Conservation (phyloP, 2,113 vertebrate species). For the Epinephelus moara region DNA sequence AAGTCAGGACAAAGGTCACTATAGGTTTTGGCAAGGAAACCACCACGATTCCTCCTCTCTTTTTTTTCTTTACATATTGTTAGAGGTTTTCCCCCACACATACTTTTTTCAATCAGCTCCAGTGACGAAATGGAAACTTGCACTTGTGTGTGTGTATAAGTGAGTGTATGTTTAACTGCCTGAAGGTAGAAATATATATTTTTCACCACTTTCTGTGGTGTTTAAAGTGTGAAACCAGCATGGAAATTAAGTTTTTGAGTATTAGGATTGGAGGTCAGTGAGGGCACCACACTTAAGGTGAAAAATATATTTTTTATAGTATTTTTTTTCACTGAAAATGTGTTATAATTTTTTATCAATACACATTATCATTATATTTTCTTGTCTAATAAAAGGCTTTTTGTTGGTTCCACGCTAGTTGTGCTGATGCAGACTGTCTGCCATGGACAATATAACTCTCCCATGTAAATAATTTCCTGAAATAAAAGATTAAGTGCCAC, state of each 20-base stretch:
- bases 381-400: neutral
- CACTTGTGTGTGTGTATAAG: conserved; percentile 26
- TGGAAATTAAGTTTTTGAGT: conserved; percentile 22
- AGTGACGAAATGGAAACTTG: conserved; percentile 66
- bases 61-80: conserved; percentile 50
- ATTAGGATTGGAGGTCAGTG: conserved; percentile 6
- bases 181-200: conserved; percentile 14
- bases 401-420: neutral
- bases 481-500: conserved; percentile 89
- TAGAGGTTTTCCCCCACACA: conserved; percentile 36
- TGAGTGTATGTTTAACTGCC: conserved; percentile 41
- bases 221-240: conserved; percentile 28
- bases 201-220: conserved; percentile 12
- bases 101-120: conserved; percentile 51
- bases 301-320: neutral
- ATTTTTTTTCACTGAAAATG: neutral
- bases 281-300: neutral
- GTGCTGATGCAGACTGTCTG: conserved; percentile 5
- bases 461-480: conserved; percentile 67
- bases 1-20: conserved; percentile 82
- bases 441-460: neutral
- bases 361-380: neutral
- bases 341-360: neutral
- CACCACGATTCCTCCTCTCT: conserved; percentile 45
- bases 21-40: conserved; percentile 73